Evolutionary conservation across 2,888 invertebrate genomes (phyloP), one percentile per base, ranked within the genome.

Genomic region (Tenthredo distinguenda): DNA sequence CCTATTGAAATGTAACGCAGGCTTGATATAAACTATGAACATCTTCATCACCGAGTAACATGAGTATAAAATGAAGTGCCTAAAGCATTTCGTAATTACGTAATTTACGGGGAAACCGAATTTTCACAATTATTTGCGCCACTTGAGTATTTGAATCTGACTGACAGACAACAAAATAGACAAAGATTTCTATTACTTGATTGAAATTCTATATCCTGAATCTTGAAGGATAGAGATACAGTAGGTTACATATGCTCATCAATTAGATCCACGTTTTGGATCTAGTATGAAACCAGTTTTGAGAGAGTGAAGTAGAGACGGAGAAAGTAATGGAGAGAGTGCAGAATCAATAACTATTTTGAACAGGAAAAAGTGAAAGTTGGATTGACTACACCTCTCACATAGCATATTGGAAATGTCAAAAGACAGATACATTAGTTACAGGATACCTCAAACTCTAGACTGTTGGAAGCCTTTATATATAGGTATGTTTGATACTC

Each of bases 321-420:
- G 47, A 50, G 76, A 47, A 37, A 76, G 47, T 43, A 31, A 47
- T 31, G 47, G 43, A 76, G 76, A 76, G 37, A 71, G 71, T 40
- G 18, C 15, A 47, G 21, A 43, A 76, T 26, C 76, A n/a, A 47
- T 76, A 76, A 76, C 76, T 50, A 76, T 76, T n/a, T 47, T 76
- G 31, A 47, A 76, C 15, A 31, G n/a, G 6, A 0, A 76, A 72
- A 47, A 76, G 76, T 76, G 43, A 76, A 76, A 76, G 76, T 76
- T 26, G 47, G 7, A 10, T 47, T 76, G n/a, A 76, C 47, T 26
- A 47, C 34, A n/a, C 26, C 47, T 76, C 5, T 43, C 47, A 43
- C 18, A 37, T 18, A 9, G 37, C 37, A 34, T 72, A 72, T 72
- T 65, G 65, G 21, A 47, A 43, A 6, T 18, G 31, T 10, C 7